These are phyloP conservation scores for Leptopilina myrica DNA, from an alignment of 2,888 invertebrate genomes.

Conservation along the genomic window DNA sequence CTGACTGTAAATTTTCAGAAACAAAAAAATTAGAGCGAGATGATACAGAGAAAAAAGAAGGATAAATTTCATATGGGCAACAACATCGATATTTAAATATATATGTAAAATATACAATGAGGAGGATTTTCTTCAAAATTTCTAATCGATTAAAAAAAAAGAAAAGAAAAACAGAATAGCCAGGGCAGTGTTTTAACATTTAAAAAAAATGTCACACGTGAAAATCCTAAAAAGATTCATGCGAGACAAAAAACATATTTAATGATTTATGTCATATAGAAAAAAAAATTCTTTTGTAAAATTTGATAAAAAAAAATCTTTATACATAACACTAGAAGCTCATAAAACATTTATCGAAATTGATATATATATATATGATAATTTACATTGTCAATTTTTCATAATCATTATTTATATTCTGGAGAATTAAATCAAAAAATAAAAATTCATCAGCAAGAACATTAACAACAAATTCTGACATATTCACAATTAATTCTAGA, in stretches of 20 bases:
- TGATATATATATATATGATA: no score
- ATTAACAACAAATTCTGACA: conserved; percentile 40
- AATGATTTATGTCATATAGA: neutral
- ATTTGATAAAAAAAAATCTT: no score
- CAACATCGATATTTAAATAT: neutral
- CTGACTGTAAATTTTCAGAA: conserved; percentile 19
- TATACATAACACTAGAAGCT: neutral
- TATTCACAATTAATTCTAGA: conserved; percentile 8
- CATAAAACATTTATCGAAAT: neutral
- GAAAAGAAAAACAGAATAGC: neutral
- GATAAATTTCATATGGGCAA: neutral
- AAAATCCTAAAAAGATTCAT: conserved; percentile 21
- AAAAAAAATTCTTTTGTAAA: no score
- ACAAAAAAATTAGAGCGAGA: neutral
- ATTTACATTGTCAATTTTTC: no score
- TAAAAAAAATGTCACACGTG: conserved; percentile 24
- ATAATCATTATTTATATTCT: neutral
- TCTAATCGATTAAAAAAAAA: neutral
- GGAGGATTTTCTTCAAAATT: neutral
- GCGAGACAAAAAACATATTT: conserved; percentile 23
- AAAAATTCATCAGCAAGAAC: conserved; percentile 12
- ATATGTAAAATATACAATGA: conserved; percentile 30
- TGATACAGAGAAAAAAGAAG: neutral
- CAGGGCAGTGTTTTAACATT: conserved; percentile 19
- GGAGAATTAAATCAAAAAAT: neutral